Conservation (phyloP, 2,797 vertebrate genomes). For the Dermochelys coriacea region DNA sequence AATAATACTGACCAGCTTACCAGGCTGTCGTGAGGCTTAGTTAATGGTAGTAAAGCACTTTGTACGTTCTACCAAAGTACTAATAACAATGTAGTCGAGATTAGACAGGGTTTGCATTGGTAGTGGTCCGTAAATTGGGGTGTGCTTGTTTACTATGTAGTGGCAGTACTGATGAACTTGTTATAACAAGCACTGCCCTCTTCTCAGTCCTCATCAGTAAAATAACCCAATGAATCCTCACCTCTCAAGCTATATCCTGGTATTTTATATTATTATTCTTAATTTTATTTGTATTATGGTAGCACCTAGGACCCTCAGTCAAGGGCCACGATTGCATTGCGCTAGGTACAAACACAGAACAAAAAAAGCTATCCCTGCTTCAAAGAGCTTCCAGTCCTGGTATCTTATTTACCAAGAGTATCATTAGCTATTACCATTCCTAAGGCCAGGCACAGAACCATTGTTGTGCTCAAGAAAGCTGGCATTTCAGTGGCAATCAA, state of each 20-base stretch:
- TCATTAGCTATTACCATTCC: fast-evolving
- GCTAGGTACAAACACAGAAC: not conserved
- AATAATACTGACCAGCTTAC: not conserved
- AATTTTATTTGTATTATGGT: not conserved
- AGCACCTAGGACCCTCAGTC: not conserved
- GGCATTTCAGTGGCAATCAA: not conserved
- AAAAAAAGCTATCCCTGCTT: not conserved
- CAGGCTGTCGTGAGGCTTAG: too few species aligned
- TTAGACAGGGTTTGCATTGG: not conserved
- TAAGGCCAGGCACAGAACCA: not conserved
- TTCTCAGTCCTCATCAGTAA: not conserved
- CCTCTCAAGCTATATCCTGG: not conserved
- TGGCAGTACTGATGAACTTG: not conserved
- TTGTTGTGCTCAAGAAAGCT: not conserved
- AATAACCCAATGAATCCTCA: not conserved
- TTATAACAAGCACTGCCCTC: not conserved
- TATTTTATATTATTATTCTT: not conserved
- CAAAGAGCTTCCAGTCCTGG: fast-evolving
- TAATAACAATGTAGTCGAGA: not conserved
- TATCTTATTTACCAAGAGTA: fast-evolving
- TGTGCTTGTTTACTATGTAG: not conserved
- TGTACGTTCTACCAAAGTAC: not conserved
- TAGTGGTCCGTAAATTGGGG: not conserved
- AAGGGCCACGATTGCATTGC: not conserved
- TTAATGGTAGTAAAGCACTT: not conserved